These are phyloP conservation scores for Sarcophaga variegata DNA, from an alignment of 2,888 invertebrate species.

Conservation along the genomic window DNA sequence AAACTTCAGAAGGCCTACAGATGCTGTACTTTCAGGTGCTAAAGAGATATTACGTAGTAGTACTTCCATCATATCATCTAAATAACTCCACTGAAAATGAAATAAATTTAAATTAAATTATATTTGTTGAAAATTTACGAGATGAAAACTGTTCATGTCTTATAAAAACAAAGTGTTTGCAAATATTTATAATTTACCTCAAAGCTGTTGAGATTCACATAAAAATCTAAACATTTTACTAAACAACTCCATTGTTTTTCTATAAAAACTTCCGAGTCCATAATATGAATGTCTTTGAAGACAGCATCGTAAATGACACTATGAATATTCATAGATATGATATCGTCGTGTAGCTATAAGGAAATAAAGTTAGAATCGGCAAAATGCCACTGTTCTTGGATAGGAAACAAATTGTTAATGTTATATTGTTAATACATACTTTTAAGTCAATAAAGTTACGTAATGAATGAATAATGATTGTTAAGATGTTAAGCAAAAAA, in stretches of 20 bases:
- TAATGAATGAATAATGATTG: too few relatives aligned
- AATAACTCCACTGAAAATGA: constrained; percentile 77
- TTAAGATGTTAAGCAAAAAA: too few relatives aligned
- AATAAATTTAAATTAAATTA: not conserved
- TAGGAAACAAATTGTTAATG: not conserved
- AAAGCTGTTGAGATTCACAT: constrained; percentile 73
- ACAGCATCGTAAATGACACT: constrained; percentile 78
- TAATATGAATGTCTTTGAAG: constrained; percentile 74
- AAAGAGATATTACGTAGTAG: constrained; percentile 76
- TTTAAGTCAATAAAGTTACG: too few relatives aligned
- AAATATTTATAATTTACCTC: constrained; percentile 69
- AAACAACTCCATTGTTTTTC: constrained; percentile 77
- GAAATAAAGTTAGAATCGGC: not conserved
- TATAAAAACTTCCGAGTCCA: constrained; percentile 73
- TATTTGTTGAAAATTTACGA: too few relatives aligned
- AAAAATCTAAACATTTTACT: constrained; percentile 77
- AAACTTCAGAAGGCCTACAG: constrained; percentile 74
- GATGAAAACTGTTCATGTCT: too few relatives aligned
- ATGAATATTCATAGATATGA: constrained; percentile 77
- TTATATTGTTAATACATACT: too few relatives aligned
- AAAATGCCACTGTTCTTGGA: not conserved
- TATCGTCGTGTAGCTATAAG: constrained; percentile 72
- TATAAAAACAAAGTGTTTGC: not conserved
- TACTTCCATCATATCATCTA: constrained; percentile 79
- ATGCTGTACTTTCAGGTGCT: constrained; percentile 72